Conservation (phyloP, 2,888 invertebrate genomes). For the Harpalus rubripes region DNA sequence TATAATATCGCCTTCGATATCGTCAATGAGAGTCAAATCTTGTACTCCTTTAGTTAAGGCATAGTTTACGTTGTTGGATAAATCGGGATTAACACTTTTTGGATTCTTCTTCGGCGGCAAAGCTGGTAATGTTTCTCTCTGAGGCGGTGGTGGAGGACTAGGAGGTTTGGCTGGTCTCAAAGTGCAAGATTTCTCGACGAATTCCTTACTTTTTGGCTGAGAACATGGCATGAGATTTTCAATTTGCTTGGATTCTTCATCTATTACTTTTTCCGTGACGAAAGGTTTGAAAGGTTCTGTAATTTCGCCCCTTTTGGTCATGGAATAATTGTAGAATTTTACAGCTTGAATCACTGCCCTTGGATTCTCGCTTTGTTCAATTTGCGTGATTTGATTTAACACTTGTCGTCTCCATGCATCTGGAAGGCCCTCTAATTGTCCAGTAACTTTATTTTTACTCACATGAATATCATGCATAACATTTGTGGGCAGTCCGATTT, state of each 20-base stretch:
- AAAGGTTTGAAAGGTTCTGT: conserved; percentile 87
- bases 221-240: conserved; percentile 86
- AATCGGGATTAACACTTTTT: conserved; percentile 70
- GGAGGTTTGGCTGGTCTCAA: conserved; percentile 68
- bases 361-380: conserved; percentile 94
- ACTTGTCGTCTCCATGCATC: conserved; percentile 89
- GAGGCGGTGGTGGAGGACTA: conserved; percentile 73
- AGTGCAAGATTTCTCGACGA: conserved; percentile 65
- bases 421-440: conserved; percentile 92
- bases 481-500: conserved; percentile 91
- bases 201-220: conserved; percentile 80
- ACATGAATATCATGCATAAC: conserved; percentile 94
- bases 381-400: conserved; percentile 90
- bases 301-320: conserved; percentile 85
- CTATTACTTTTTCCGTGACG: conserved; percentile 89
- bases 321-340: conserved; percentile 92
- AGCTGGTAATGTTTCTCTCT: conserved; percentile 81
- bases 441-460: conserved; percentile 89
- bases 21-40: conserved; percentile 76
- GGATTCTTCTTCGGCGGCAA: conserved; percentile 77
- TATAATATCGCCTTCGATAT: conserved; percentile 78
- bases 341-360: conserved; percentile 94
- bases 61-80: conserved; percentile 71
- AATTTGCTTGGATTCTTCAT: conserved; percentile 90
- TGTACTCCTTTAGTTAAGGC: conserved; percentile 76